phyloP scores from a whole-genome alignment of 2,888 invertebrate genomes.

The Actias luna region DNA sequence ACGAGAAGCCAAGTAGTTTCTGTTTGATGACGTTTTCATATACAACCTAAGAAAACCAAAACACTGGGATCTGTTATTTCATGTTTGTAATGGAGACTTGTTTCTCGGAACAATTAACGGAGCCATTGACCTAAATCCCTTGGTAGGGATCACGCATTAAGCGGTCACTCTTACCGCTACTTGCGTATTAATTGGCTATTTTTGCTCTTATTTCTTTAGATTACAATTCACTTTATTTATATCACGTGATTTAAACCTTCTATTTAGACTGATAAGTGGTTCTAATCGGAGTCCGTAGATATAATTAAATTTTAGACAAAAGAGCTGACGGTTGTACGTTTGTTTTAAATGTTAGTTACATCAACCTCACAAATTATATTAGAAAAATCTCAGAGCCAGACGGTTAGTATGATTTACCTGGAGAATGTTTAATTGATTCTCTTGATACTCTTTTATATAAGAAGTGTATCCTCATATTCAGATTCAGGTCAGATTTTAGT shows the following conservation, averaged over 20 bases:
- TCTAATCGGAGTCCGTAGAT: not conserved
- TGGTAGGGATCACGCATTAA: constrained; percentile 10
- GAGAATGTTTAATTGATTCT: too few species aligned
- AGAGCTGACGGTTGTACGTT: not conserved
- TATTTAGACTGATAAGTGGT: not conserved
- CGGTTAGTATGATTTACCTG: too few species aligned
- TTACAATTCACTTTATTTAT: constrained; percentile 1
- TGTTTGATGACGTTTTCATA: not conserved
- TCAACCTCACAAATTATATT: too few species aligned
- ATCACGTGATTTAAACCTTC: not conserved
- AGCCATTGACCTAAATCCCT: constrained; percentile 13
- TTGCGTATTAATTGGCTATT: constrained; percentile 3
- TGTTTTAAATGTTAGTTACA: not conserved
- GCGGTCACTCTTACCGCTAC: not conserved
- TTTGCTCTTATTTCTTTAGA: not conserved
- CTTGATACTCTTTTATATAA: too few species aligned
- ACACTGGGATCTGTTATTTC: not conserved
- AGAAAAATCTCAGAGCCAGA: too few species aligned
- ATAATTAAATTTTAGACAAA: not conserved
- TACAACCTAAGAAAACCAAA: not conserved
- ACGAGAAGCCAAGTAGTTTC: not conserved
- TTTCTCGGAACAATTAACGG: constrained; percentile 5
- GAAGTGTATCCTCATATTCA: too few species aligned
- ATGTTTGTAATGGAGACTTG: not conserved
- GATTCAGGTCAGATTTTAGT: too few species aligned